phyloP scores from a whole-genome alignment of 1,140 invertebrate genomes.

The Aradophagus sp. region DNA sequence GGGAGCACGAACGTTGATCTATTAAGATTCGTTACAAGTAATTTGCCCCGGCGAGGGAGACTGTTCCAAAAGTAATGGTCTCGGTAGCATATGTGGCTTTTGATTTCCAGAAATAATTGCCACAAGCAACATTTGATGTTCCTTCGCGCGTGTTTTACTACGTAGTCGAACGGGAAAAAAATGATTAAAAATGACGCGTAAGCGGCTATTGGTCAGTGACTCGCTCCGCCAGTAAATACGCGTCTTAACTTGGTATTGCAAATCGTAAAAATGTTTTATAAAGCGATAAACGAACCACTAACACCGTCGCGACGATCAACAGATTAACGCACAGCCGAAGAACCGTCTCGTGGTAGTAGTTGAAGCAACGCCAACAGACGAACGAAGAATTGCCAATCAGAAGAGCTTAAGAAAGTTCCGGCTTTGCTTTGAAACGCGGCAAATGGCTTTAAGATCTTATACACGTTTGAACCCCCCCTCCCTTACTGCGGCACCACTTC shows the following conservation, averaged over 20 bases:
- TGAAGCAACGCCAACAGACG: slow-evolving; percentile 1
- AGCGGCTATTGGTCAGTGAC: slow-evolving; percentile 9
- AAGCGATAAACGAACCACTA: slow-evolving; percentile 12
- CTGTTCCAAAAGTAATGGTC: no score
- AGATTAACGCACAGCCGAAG: not conserved
- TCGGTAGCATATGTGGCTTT: no score
- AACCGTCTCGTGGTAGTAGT: no score
- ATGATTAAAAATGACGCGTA: slow-evolving; percentile 8
- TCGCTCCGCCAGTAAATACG: not conserved
- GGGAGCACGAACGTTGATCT: no score
- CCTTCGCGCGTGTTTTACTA: no score
- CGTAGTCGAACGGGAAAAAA: no score
- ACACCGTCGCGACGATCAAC: not conserved
- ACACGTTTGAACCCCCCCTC: slow-evolving; percentile 1
- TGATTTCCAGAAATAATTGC: no score
- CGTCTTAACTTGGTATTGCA: slow-evolving; percentile 12
- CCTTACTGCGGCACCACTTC: not conserved
- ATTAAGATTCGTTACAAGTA: no score
- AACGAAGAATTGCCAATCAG: slow-evolving; percentile 1
- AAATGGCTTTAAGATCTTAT: slow-evolving; percentile 2
- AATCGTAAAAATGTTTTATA: slow-evolving; percentile 22
- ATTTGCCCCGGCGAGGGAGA: no score
- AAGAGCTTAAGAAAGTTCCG: not conserved
- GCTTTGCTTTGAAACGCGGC: slow-evolving; percentile 3
- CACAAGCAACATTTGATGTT: no score